phyloP scores from a whole-genome alignment of 2,113 vertebrate genomes.

The Hiodon alosoides region DNA sequence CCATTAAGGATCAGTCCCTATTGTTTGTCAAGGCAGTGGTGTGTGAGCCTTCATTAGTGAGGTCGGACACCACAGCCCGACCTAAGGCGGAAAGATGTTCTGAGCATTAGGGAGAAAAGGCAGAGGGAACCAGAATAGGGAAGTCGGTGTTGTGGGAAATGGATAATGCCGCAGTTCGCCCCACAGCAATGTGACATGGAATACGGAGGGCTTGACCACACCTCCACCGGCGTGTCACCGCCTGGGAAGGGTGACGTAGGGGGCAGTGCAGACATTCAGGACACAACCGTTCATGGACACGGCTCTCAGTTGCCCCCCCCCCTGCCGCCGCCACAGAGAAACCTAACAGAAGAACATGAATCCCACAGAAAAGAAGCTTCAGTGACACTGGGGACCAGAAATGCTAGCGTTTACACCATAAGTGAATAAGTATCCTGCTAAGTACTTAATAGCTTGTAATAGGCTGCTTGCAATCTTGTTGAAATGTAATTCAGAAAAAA shows the following conservation, averaged over 20 bases:
- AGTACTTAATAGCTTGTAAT: background rate
- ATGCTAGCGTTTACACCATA: background rate
- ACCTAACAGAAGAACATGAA: background rate
- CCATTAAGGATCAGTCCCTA: conserved; percentile 25
- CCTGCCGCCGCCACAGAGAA: too few relatives aligned
- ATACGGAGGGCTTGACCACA: too few relatives aligned
- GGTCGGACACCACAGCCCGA: background rate
- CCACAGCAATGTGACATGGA: too few relatives aligned
- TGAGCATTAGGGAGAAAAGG: conserved; percentile 1
- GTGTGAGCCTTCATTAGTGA: conserved; percentile 25
- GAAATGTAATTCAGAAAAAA: conserved; percentile 8
- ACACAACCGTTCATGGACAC: conserved; percentile 1
- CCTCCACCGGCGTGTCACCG: background rate
- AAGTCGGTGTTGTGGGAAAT: too few relatives aligned
- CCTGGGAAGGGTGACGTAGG: background rate
- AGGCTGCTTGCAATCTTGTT: background rate
- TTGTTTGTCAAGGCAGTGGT: conserved; percentile 23
- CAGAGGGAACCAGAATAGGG: too few relatives aligned
- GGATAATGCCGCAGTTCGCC: too few relatives aligned
- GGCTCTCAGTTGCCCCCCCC: background rate
- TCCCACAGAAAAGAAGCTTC: conserved; percentile 1
- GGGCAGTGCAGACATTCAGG: background rate
- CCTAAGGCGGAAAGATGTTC: background rate
- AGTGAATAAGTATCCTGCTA: conserved; percentile 1
- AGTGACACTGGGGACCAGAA: background rate